Conservation (phyloP, 1,140 invertebrate genomes). For the Sipha flava region DNA sequence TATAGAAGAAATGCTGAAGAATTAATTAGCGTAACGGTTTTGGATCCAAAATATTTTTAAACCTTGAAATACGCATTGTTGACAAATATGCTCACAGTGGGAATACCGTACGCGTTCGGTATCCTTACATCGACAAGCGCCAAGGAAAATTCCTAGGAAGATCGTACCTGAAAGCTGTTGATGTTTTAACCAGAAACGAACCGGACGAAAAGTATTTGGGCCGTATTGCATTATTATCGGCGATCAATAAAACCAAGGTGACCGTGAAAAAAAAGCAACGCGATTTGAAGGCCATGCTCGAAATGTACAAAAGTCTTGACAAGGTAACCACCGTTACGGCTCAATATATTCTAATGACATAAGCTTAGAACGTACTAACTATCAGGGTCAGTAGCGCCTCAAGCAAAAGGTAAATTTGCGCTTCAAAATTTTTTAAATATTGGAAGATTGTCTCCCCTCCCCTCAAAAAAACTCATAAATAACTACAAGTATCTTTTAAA, state of each 20-base stretch:
- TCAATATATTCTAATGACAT: too few species aligned
- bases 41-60: too few species aligned
- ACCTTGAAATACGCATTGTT: neutral
- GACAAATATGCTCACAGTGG: neutral
- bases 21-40: too few species aligned
- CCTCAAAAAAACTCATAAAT: too few species aligned
- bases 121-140: neutral
- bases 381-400: too few species aligned
- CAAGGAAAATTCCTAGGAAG: neutral
- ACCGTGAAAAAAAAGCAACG: neutral
- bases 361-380: too few species aligned
- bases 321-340: neutral
- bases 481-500: too few species aligned
- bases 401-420: too few species aligned
- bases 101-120: neutral
- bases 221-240: neutral
- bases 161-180: neutral
- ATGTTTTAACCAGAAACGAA: neutral
- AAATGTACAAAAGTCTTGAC: neutral
- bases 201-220: neutral
- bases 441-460: too few species aligned
- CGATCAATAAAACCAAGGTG: neutral
- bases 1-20: too few species aligned
- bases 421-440: too few species aligned
- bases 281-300: neutral